Evolutionary conservation across 2,888 invertebrate genomes (phyloP), one percentile per base, ranked within the genome.

Genomic region (Lagria hirta): DNA sequence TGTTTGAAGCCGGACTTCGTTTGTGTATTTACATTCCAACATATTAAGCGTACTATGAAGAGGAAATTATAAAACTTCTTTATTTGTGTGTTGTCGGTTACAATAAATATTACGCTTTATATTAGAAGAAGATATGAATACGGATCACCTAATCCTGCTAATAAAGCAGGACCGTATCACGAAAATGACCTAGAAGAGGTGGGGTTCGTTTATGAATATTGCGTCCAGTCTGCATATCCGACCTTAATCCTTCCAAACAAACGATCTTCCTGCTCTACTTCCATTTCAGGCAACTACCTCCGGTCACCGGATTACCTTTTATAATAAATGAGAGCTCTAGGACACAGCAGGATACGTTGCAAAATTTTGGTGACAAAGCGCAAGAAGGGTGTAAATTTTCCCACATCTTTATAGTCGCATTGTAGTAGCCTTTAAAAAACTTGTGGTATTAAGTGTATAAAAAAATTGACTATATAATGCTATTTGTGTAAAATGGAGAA

Each of bases 181-280:
- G 41, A 41, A 26, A 33, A 43, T 22, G 35, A 35, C 42, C 35
- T 18, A 12, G 11, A n/a, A 40, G n/a, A n/a, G n/a, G 33, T 20
- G 14, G 24, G 33, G 26, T 26, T 35, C 42, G 45, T 51, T 48
- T 51, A 51, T 49, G 51, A 51, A 49, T 51, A 51, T 51, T 46
- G 46, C 41, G 51, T 49, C 48, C 51, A 48, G 51, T 41, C 18
- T 35, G 35, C 28, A 35, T 42, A 37, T 51, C 45, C 47, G 37
- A 18, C 22, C 43, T 37, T 51, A 51, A 51, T 51, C 51, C 51
- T 24, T 17, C 29, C 46, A 48, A 51, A 51, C 43, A 46, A 43
- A 51, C 51, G 45, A 51, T 46, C 48, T 46, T 49, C 42, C 42
- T 43, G 42, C 35, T 43, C 41, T 27, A 41, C 41, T 41, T 41